Evolutionary conservation across 2,797 vertebrate genomes (phyloP).

Genomic region (Benthosema pterotum): DNA sequence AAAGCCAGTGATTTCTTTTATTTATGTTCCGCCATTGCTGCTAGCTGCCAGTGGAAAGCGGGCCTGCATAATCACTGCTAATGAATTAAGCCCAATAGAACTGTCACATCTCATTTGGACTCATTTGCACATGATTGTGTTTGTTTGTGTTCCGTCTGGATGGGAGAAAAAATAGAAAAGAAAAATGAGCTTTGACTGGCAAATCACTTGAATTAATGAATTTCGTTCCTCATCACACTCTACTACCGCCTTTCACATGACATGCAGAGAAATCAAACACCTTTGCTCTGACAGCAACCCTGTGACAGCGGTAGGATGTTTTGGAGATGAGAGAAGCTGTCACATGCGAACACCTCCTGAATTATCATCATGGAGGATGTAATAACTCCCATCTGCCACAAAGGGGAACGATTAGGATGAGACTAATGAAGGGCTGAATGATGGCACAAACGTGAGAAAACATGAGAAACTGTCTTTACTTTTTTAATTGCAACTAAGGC

Average conservation of each 20-base stretch:
- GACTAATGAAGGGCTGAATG: constrained; percentile 31
- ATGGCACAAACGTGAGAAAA: too few species aligned
- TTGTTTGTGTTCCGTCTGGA: constrained; percentile 76
- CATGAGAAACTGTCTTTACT: too few species aligned
- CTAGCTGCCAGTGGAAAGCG: constrained; percentile 62
- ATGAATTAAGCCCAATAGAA: constrained; percentile 81
- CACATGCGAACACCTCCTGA: constrained; percentile 53
- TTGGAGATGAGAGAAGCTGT: constrained; percentile 63
- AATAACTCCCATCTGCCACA: constrained; percentile 69
- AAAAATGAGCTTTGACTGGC: constrained; percentile 70
- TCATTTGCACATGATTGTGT: constrained; percentile 79
- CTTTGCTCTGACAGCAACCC: constrained; percentile 58
- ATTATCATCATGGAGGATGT: constrained; percentile 53
- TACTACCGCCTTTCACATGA: constrained; percentile 20
- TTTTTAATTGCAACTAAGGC: too few species aligned
- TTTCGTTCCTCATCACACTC: constrained; percentile 53
- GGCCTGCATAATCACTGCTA: constrained; percentile 75
- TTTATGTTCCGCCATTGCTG: constrained; percentile 66
- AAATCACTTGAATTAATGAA: constrained; percentile 77
- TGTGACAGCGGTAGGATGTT: constrained; percentile 48
- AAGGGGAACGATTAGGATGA: constrained; percentile 64
- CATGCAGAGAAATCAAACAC: constrained; percentile 63
- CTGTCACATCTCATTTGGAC: constrained; percentile 81
- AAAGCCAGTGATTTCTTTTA: constrained; percentile 75
- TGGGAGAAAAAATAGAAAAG: constrained; percentile 37